Percentiles rank a stretch among this genome's conserved stretches.
Conservation (phyloP, 2,797 vertebrate genomes). For the Thamnophis elegans region DNA sequence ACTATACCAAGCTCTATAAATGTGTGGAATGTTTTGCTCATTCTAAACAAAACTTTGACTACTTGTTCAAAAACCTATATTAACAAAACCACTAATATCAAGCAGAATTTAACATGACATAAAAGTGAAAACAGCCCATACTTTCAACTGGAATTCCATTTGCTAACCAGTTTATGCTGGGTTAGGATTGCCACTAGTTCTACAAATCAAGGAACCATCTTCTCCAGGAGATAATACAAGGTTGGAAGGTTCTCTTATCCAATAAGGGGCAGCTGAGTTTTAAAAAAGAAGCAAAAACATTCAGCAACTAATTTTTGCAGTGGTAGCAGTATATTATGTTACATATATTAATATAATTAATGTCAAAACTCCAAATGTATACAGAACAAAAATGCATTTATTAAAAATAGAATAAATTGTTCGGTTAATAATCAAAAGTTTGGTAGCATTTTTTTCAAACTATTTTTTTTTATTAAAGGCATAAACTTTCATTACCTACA, state of each 20-base stretch:
- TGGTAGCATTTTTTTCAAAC: background rate
- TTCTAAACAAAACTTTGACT: background rate
- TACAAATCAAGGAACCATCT: conserved; percentile 84
- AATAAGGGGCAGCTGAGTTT: conserved; percentile 89
- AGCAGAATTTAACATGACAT: background rate
- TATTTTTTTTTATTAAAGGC: background rate
- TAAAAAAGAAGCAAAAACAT: conserved; percentile 36
- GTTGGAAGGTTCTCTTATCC: conserved; percentile 88
- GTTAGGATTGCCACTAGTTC: conserved; percentile 90
- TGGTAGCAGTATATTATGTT: background rate
- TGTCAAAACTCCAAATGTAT: background rate
- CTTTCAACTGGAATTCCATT: conserved; percentile 91
- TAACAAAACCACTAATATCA: background rate
- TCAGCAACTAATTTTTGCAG: background rate
- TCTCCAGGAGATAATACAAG: conserved; percentile 91
- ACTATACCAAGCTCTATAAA: background rate
- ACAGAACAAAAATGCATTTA: background rate
- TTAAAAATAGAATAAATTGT: background rate
- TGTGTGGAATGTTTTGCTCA: background rate
- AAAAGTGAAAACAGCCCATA: conserved; percentile 68
- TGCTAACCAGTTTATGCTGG: conserved; percentile 85
- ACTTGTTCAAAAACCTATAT: background rate
- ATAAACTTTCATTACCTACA: background rate
- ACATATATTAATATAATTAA: background rate
- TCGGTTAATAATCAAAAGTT: background rate